A percentile compares a stretch with the other conserved stretches of the same genome.
phyloP scores from a whole-genome alignment of 2,888 invertebrate species.

The Epicampocera succincta region DNA sequence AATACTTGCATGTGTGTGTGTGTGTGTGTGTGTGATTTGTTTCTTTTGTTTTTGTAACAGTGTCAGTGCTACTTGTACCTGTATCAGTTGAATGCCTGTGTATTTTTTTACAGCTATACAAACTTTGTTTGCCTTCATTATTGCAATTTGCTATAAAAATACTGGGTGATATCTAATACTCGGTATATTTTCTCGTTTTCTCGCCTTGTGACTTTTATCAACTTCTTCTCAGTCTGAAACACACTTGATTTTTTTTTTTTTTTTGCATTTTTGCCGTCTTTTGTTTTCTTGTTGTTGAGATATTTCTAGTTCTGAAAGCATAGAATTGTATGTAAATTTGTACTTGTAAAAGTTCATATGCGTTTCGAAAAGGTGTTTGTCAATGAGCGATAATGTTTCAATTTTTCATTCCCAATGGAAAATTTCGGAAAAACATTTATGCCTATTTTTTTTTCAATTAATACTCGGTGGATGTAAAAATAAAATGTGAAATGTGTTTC shows the following conservation, averaged over 20 bases:
- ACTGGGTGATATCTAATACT: conserved; percentile 60
- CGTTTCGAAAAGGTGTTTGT: conserved; percentile 45
- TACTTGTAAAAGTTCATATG: conserved; percentile 49
- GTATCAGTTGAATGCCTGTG: conserved; percentile 14
- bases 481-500: background rate
- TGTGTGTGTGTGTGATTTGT: conserved; percentile 39
- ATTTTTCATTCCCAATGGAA: conserved; percentile 35
- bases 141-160: conserved; percentile 51
- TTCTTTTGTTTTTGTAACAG: conserved; percentile 18
- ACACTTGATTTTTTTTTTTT: conserved; percentile 44
- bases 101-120: background rate
- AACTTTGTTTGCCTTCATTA: conserved; percentile 19
- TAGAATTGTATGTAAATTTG: background rate
- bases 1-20: background rate
- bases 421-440: conserved; percentile 11
- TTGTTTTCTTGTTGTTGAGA: conserved; percentile 40
- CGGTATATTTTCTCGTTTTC: conserved; percentile 58
- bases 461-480: background rate
- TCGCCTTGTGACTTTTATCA: conserved; percentile 54
- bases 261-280: background rate
- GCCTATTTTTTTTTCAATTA: background rate
- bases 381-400: conserved; percentile 48
- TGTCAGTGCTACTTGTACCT: conserved; percentile 45
- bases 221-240: conserved; percentile 40
- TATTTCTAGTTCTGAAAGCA: conserved; percentile 19